These are phyloP conservation scores for Tridacna gigas DNA, from an alignment of 2,888 invertebrate genomes.

Conservation along the genomic window DNA sequence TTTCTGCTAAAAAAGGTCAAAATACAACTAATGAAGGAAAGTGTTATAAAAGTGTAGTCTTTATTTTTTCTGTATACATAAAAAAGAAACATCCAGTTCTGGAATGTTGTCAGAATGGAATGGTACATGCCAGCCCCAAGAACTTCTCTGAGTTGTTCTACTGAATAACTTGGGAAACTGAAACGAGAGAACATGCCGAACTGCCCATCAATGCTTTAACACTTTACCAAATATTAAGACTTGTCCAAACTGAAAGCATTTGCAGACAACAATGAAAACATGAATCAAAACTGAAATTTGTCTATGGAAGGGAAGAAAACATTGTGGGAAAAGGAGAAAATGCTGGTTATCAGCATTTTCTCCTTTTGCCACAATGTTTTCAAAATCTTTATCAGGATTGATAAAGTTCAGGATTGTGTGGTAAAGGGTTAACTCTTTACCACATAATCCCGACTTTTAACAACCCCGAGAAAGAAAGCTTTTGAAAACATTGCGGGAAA, in stretches of 20 bases:
- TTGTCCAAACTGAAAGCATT: neutral
- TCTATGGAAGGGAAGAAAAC: neutral
- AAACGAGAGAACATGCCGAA: neutral
- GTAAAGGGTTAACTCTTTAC: neutral
- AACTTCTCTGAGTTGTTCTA: neutral
- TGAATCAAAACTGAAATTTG: neutral
- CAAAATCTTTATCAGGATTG: neutral
- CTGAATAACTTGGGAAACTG: constrained; percentile 16
- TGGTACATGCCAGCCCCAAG: constrained; percentile 1
- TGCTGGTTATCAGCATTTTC: neutral
- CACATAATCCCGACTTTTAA: neutral
- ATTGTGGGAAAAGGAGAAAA: neutral
- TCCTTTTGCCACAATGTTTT: neutral
- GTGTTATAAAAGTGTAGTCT: too few species aligned
- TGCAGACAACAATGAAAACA: neutral
- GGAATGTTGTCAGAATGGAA: neutral
- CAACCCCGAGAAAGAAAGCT: neutral
- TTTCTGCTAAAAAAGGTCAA: too few species aligned
- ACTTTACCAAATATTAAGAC: neutral
- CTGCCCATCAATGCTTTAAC: neutral
- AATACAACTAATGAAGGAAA: too few species aligned
- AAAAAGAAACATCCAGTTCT: neutral
- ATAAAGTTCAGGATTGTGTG: neutral
- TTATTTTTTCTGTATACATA: constrained; percentile 2
- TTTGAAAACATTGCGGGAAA: neutral